Percentiles rank a stretch among this genome's conserved stretches.
Conservation (phyloP, 1,140 invertebrate genomes). For the Drosophila parabipectinata region DNA sequence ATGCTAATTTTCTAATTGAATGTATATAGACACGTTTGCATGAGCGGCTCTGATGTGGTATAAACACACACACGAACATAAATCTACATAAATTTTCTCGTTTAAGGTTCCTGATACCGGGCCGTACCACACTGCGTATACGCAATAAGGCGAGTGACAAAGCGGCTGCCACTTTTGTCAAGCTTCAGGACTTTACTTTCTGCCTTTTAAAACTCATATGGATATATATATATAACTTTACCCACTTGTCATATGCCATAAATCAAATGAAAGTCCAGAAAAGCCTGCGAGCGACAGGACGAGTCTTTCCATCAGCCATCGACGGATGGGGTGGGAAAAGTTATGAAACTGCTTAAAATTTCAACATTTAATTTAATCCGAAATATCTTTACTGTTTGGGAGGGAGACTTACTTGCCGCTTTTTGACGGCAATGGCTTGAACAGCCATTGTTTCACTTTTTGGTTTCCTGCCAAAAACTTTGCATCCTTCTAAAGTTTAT, state of each 20-base stretch:
- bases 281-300: slow-evolving; percentile 11
- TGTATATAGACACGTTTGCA: slow-evolving; percentile 25
- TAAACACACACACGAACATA: slow-evolving; percentile 19
- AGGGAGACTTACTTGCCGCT: neutral
- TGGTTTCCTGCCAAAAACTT: slow-evolving; percentile 22
- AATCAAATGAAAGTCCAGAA: slow-evolving; percentile 43
- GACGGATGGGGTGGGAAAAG: slow-evolving; percentile 1
- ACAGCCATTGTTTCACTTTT: slow-evolving; percentile 28
- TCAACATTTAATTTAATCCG: slow-evolving; percentile 39
- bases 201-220: slow-evolving; percentile 23
- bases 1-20: slow-evolving; percentile 70
- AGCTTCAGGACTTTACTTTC: slow-evolving; percentile 47
- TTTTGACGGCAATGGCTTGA: neutral
- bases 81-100: slow-evolving; percentile 57
- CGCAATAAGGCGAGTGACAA: slow-evolving; percentile 67
- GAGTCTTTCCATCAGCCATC: slow-evolving; percentile 6
- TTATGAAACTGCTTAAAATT: slow-evolving; percentile 11
- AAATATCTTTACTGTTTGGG: neutral
- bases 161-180: slow-evolving; percentile 35
- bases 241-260: slow-evolving; percentile 57
- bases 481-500: neutral
- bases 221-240: slow-evolving; percentile 28
- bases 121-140: slow-evolving; percentile 58
- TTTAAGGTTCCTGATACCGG: neutral
- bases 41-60: slow-evolving; percentile 5